Evolutionary conservation across 1,140 invertebrate genomes (phyloP).

Genomic region (Eumeta japonica): DNA sequence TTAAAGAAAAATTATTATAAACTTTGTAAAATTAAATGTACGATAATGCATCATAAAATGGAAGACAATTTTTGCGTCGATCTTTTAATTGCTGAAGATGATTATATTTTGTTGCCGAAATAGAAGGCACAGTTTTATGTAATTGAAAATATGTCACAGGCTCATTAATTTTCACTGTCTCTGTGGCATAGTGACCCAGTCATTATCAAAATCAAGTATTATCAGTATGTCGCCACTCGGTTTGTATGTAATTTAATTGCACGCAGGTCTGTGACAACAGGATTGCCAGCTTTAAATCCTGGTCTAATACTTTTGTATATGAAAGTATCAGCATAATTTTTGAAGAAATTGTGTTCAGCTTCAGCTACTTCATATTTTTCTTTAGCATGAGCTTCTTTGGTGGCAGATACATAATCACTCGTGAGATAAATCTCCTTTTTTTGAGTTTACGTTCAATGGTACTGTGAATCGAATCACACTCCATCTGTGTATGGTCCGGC

Average conservation of each 20-base stretch:
- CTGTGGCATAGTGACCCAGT: neutral
- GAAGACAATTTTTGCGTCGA: neutral
- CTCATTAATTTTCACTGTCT: neutral
- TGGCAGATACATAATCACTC: slow-evolving; percentile 6
- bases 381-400: slow-evolving; percentile 5
- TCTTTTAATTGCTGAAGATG: slow-evolving; percentile 2
- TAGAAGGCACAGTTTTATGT: neutral
- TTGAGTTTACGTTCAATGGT: slow-evolving; percentile 10
- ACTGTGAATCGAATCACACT: slow-evolving; percentile 36
- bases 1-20: too few species aligned
- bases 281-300: slow-evolving; percentile 13
- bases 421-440: slow-evolving; percentile 10
- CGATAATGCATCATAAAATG: neutral
- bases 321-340: slow-evolving; percentile 12
- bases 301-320: slow-evolving; percentile 12
- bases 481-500: slow-evolving; percentile 47
- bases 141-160: neutral
- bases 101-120: neutral
- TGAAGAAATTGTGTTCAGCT: slow-evolving; percentile 9
- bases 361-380: slow-evolving; percentile 9
- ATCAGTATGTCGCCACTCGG: neutral
- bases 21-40: slow-evolving; percentile 1
- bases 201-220: neutral
- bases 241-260: slow-evolving; percentile 4
- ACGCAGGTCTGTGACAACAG: slow-evolving; percentile 7